Evolutionary conservation across 1,140 invertebrate genomes (phyloP).

Genomic region (Aplysia californica): DNA sequence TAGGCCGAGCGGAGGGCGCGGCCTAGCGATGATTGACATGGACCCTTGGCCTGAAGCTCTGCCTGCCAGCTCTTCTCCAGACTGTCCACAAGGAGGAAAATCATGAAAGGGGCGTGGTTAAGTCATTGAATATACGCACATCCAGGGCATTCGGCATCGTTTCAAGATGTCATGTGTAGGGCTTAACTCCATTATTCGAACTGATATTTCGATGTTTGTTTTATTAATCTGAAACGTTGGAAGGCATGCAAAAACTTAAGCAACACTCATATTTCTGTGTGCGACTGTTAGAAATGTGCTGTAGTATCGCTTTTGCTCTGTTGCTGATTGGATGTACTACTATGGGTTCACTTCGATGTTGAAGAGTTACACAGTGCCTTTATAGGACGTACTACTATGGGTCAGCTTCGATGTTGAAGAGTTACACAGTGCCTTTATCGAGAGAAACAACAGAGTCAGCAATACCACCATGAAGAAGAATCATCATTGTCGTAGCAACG

Average conservation of each 20-base stretch:
- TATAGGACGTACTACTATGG: not conserved
- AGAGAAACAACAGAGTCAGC: too few species aligned
- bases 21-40: conserved; percentile 67
- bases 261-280: too few species aligned
- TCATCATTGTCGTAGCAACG: too few species aligned
- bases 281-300: too few species aligned
- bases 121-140: not conserved
- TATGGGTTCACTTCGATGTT: not conserved
- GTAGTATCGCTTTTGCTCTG: too few species aligned
- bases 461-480: too few species aligned
- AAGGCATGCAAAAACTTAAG: too few species aligned
- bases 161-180: not conserved
- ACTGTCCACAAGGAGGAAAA: conserved; percentile 41
- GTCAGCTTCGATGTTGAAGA: not conserved
- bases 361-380: not conserved
- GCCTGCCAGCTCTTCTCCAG: conserved; percentile 65
- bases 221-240: not conserved
- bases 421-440: not conserved
- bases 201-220: not conserved
- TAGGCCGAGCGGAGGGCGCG: conserved; percentile 72
- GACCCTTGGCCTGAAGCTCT: conserved; percentile 59
- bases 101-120: too few species aligned
- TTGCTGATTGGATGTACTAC: not conserved
- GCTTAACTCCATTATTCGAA: not conserved
- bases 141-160: not conserved